These are phyloP conservation scores for Mohoua ochrocephala DNA, from an alignment of 2,113 vertebrate species.

Conservation along the genomic window DNA sequence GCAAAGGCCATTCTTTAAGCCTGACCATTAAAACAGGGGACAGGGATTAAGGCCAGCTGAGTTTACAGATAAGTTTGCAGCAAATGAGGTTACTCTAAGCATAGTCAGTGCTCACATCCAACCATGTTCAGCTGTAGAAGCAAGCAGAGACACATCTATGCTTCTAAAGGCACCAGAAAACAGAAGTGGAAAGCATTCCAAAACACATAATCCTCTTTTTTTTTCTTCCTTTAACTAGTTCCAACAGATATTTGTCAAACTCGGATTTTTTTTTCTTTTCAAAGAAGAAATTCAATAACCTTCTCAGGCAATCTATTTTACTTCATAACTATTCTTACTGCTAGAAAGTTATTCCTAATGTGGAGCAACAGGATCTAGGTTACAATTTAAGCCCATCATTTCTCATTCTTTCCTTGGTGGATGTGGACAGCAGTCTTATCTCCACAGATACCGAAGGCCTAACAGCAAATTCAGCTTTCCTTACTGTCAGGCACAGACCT, in stretches of 20 bases:
- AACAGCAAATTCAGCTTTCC: conserved; percentile 5
- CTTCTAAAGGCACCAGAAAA: background rate
- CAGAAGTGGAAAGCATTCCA: background rate
- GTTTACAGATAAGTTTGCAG: background rate
- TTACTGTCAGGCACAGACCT: background rate
- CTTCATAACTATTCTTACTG: background rate
- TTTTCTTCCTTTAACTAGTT: background rate
- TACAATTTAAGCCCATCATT: background rate
- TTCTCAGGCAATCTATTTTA: background rate
- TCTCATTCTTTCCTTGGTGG: background rate
- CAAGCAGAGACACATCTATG: background rate
- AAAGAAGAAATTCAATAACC: background rate
- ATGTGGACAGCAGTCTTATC: background rate
- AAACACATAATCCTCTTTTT: background rate
- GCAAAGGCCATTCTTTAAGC: background rate
- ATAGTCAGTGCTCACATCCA: background rate
- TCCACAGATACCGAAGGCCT: background rate
- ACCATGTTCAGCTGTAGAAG: background rate
- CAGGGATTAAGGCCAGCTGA: background rate
- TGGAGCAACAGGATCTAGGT: background rate
- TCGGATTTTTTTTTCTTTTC: background rate
- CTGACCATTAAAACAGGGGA: background rate
- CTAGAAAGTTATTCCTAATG: background rate
- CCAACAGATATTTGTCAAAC: background rate
- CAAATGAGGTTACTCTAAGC: background rate